Percentiles rank a stretch among this genome's conserved stretches.
These are phyloP conservation scores for Acanthurus tractus DNA, from an alignment of 2,797 vertebrate genomes.

Conservation along the genomic window DNA sequence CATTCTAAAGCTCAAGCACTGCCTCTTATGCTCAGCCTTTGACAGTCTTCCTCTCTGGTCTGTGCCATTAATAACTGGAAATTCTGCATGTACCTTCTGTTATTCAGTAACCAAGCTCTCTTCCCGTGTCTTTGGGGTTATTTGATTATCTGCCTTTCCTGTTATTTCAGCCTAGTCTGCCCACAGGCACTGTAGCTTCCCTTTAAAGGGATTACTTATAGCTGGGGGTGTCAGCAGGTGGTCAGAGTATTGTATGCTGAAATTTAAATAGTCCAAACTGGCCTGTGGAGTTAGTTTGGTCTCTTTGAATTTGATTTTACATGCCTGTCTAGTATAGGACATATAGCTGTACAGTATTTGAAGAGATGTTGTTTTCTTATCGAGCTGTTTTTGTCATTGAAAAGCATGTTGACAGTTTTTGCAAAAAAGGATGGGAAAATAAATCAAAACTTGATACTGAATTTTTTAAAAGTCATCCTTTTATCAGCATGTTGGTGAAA, in stretches of 20 bases:
- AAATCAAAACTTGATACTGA: not conserved
- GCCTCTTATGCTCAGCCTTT: slow-evolving; percentile 18
- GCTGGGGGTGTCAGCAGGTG: slow-evolving; percentile 29
- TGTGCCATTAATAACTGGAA: slow-evolving; percentile 19
- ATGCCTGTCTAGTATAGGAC: not conserved
- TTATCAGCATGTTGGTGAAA: not conserved
- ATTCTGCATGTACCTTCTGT: slow-evolving; percentile 8
- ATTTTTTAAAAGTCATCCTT: not conserved
- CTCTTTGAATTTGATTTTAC: not conserved
- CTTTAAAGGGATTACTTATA: slow-evolving; percentile 25
- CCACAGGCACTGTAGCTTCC: slow-evolving; percentile 10
- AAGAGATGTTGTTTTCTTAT: not conserved
- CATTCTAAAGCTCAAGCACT: slow-evolving; percentile 9
- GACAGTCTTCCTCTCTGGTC: not conserved
- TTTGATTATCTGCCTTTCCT: slow-evolving; percentile 38
- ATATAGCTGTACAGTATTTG: not conserved
- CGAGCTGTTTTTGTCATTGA: not conserved
- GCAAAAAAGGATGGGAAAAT: not conserved
- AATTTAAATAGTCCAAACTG: slow-evolving; percentile 15
- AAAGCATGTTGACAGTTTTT: not conserved
- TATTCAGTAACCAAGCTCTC: not conserved
- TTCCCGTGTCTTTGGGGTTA: slow-evolving; percentile 5
- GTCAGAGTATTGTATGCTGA: slow-evolving; percentile 29
- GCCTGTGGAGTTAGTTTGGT: not conserved
- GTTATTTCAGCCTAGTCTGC: slow-evolving; percentile 24